Conservation (phyloP, 2,113 vertebrate species). For the Antidorcas marsupialis region DNA sequence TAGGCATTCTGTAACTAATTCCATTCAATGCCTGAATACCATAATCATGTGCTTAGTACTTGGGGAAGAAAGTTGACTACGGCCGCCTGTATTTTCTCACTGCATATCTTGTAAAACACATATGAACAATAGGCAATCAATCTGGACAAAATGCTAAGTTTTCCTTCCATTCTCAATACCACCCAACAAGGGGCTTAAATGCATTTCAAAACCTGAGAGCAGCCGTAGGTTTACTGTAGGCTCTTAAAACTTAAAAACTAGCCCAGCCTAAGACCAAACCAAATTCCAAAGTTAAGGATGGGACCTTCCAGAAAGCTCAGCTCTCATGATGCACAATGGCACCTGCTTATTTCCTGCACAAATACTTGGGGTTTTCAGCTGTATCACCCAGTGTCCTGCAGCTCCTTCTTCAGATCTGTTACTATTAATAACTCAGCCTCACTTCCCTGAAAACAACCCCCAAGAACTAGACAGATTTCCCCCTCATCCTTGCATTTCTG, state of each 20-base stretch:
- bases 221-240: not conserved
- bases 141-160: not conserved
- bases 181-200: not conserved
- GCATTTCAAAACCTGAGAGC: not conserved
- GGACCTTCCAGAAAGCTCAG: not conserved
- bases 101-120: not conserved
- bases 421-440: not conserved
- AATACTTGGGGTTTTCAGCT: not conserved
- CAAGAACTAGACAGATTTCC: not conserved
- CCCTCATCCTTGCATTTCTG: not conserved
- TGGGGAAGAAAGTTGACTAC: not conserved
- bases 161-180: not conserved
- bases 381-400: not conserved
- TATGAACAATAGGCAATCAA: not conserved
- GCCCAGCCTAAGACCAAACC: not conserved
- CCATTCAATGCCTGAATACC: not conserved
- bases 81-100: not conserved
- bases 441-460: not conserved
- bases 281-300: not conserved
- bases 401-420: not conserved
- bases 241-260: not conserved
- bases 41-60: not conserved
- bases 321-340: not conserved
- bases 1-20: not conserved
- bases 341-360: conserved; percentile 30